phyloP scores from a whole-genome alignment of 2,113 vertebrate species.

The Garra rufa region DNA sequence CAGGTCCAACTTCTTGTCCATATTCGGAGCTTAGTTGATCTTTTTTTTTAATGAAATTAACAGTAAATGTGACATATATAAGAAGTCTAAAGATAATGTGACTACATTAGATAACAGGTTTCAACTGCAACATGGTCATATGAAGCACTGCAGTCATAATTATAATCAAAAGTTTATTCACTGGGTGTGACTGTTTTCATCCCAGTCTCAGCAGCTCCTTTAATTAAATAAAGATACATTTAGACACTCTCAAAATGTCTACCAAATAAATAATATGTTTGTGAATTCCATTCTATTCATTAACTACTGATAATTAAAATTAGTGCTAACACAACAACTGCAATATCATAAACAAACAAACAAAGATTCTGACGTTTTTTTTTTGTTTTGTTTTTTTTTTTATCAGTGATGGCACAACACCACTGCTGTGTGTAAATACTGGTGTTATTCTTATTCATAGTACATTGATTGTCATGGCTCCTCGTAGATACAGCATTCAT shows the following conservation, averaged over 20 bases:
- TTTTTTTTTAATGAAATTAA: not conserved
- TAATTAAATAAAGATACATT: not conserved
- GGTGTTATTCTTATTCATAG: not conserved
- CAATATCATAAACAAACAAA: not conserved
- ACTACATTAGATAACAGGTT: not conserved
- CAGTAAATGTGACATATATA: not conserved
- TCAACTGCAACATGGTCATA: not conserved
- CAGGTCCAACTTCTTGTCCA: conserved; percentile 93
- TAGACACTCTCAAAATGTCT: not conserved
- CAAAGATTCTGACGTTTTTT: not conserved
- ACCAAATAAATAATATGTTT: not conserved
- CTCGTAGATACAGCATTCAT: not conserved
- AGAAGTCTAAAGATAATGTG: not conserved
- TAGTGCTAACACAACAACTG: not conserved
- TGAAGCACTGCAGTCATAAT: not conserved
- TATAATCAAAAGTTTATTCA: not conserved
- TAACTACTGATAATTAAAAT: not conserved
- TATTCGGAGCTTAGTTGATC: conserved; percentile 53
- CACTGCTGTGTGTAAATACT: not conserved
- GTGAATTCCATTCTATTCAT: not conserved
- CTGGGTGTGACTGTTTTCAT: not conserved
- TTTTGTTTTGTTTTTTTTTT: not conserved
- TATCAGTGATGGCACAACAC: not conserved
- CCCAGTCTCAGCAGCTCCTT: not conserved
- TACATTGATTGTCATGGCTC: not conserved